A percentile compares a stretch with the other conserved stretches of the same genome.
Conservation (phyloP, 1,140 invertebrate species). For the Tetragonula clypearis region DNA sequence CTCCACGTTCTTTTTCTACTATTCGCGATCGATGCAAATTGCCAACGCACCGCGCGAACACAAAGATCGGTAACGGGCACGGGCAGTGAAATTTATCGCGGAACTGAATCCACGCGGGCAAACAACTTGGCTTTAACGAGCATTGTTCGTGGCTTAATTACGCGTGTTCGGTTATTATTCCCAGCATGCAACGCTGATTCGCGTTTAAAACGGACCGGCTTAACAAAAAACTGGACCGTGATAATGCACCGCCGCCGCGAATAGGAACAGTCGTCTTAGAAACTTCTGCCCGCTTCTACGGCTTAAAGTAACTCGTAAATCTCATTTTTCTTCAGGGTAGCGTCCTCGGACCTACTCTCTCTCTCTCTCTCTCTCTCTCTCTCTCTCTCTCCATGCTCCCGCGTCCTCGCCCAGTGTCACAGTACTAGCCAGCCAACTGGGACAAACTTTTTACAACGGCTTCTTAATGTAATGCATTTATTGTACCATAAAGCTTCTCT, state of each 20-base stretch:
- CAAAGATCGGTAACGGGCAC: not conserved
- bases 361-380: too few species aligned
- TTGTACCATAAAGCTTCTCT: conserved; percentile 61
- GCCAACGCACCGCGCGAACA: too few species aligned
- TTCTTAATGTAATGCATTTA: conserved; percentile 74
- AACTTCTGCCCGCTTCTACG: conserved; percentile 73
- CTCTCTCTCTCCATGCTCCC: not conserved
- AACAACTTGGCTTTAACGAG: not conserved
- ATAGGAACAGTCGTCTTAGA: conserved; percentile 71
- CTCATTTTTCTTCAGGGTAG: conserved; percentile 70
- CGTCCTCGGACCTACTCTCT: not conserved
- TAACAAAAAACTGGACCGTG: conserved; percentile 61
- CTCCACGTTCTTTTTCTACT: not conserved
- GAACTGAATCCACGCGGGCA: not conserved
- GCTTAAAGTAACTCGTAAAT: conserved; percentile 78
- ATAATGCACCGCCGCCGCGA: conserved; percentile 61
- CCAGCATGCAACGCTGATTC: conserved; percentile 59
- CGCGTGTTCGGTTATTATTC: conserved; percentile 42
- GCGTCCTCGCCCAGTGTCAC: not conserved
- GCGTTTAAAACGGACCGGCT: conserved; percentile 52
- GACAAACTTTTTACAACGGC: conserved; percentile 71
- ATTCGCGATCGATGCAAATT: not conserved
- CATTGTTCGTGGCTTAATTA: conserved; percentile 13
- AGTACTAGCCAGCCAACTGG: conserved; percentile 61
- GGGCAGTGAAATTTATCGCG: not conserved